phyloP scores from a whole-genome alignment of 2,113 vertebrate species.

The Panurus biarmicus region DNA sequence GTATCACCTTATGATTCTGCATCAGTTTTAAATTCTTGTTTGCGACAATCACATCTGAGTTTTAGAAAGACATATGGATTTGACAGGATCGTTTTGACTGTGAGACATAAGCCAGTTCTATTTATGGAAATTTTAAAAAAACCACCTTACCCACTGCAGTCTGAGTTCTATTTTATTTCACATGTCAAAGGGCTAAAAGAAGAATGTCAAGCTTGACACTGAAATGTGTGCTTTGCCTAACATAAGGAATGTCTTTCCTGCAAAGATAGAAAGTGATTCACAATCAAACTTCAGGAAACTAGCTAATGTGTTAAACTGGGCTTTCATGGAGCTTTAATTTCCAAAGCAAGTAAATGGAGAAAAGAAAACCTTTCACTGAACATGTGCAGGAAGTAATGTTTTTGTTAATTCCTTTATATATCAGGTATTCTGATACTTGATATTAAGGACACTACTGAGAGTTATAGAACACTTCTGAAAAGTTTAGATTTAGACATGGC shows the following conservation, averaged over 20 bases:
- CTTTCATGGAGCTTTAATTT: neutral
- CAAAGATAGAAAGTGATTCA: neutral
- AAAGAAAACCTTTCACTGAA: neutral
- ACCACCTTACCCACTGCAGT: neutral
- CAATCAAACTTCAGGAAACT: neutral
- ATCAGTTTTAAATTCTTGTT: neutral
- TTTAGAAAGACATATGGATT: neutral
- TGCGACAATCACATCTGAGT: neutral
- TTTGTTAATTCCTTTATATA: neutral
- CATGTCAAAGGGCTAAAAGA: constrained; percentile 3
- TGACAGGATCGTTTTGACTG: neutral
- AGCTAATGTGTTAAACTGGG: neutral
- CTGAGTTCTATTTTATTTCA: constrained; percentile 11
- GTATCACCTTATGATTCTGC: neutral
- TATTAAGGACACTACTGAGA: neutral
- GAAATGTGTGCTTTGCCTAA: neutral
- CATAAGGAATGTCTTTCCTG: neutral
- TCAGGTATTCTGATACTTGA: neutral
- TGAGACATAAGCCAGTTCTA: neutral
- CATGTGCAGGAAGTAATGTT: neutral
- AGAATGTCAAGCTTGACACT: neutral
- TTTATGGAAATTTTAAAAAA: neutral
- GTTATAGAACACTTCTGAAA: constrained; percentile 10
- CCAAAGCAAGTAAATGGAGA: neutral
- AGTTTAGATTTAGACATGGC: neutral